These are phyloP conservation scores for Stegodyphus mimosarum DNA, from an alignment of 1,140 invertebrate genomes.

Conservation along the genomic window DNA sequence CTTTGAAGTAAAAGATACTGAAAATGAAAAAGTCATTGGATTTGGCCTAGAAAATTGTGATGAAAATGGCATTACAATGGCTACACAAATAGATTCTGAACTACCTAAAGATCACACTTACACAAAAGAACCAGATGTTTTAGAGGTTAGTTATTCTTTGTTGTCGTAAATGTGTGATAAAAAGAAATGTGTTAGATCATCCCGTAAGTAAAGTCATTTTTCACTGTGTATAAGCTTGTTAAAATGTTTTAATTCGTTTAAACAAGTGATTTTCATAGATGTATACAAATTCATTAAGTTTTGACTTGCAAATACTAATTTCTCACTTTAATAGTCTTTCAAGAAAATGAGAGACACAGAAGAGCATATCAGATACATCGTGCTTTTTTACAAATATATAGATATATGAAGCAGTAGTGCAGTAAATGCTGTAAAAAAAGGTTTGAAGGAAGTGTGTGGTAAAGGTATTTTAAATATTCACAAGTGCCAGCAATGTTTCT, in stretches of 20 bases:
- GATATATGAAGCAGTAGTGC: too few relatives aligned
- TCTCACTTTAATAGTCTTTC: not conserved
- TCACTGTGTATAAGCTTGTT: not conserved
- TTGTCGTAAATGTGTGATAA: not conserved
- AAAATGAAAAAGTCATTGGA: conserved; percentile 31
- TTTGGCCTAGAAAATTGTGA: conserved; percentile 35
- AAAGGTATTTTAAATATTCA: too few relatives aligned
- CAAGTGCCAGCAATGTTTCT: too few relatives aligned
- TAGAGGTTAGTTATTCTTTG: conserved; percentile 20
- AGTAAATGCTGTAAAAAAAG: too few relatives aligned
- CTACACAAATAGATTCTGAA: conserved; percentile 25
- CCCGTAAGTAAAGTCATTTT: not conserved
- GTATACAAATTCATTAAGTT: not conserved
- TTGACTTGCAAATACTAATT: not conserved
- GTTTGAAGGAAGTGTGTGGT: too few relatives aligned
- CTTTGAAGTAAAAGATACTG: conserved; percentile 45
- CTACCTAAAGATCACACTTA: conserved; percentile 54
- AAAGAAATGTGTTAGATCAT: too few relatives aligned
- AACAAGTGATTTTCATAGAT: not conserved
- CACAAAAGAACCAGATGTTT: conserved; percentile 46
- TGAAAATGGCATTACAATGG: conserved; percentile 28
- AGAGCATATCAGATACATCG: too few relatives aligned
- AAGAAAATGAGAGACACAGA: not conserved
- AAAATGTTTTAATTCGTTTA: not conserved
- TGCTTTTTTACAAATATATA: too few relatives aligned